Evolutionary conservation across 2,113 vertebrate genomes (phyloP).

Genomic region (Tinamus guttatus): DNA sequence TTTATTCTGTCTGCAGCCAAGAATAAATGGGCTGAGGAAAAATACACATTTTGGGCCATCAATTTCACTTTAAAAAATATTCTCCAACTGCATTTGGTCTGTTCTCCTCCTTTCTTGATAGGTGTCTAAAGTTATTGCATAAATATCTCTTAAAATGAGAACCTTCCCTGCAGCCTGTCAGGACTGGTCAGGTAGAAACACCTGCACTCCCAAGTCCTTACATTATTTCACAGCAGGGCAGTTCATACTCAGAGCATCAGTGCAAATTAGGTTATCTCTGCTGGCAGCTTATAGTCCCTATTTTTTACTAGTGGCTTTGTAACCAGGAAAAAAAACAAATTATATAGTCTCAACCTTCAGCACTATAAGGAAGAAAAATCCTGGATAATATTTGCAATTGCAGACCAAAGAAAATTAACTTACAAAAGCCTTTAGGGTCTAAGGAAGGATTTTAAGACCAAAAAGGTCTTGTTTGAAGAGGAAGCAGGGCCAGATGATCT

Average conservation of each 20-base stretch:
- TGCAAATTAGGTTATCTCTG: neutral
- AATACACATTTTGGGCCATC: neutral
- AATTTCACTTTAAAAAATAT: neutral
- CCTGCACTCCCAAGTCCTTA: neutral
- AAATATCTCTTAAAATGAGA: neutral
- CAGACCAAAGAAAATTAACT: neutral
- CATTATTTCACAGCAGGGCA: neutral
- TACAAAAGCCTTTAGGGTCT: neutral
- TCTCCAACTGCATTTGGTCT: neutral
- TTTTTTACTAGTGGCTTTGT: neutral
- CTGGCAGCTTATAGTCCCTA: neutral
- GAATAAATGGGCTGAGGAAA: neutral
- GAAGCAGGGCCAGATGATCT: too few species aligned
- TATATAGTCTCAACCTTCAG: neutral
- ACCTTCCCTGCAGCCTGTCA: fast-evolving
- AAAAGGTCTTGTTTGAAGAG: neutral
- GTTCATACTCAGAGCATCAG: neutral
- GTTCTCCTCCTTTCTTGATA: neutral
- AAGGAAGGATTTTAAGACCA: neutral
- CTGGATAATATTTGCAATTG: neutral
- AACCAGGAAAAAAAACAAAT: neutral
- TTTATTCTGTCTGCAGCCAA: neutral
- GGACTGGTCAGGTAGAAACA: neutral
- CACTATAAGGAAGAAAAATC: neutral
- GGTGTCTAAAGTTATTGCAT: neutral